Conservation (phyloP, 92 coral and sea anemone genomes). For the Anthopleura xanthogrammica region DNA sequence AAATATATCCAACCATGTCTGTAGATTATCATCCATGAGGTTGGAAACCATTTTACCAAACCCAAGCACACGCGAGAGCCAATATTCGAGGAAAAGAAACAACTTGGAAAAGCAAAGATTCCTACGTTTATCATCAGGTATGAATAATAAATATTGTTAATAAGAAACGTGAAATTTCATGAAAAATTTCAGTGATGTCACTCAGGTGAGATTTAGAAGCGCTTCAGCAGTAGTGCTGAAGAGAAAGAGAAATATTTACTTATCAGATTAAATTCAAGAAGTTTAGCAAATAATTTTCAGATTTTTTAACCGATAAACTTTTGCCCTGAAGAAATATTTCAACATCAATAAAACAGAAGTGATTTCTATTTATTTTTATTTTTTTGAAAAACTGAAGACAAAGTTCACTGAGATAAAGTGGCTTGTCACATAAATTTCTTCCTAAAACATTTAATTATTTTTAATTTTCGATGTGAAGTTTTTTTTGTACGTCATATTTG, state of each 20-base stretch:
- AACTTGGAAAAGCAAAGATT: not conserved
- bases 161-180: not conserved
- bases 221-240: not conserved
- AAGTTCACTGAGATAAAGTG: too few species aligned
- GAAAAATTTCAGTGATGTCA: not conserved
- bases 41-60: constrained; percentile 20
- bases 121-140: constrained; percentile 6
- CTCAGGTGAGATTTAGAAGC: not conserved
- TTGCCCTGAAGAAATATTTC: too few species aligned
- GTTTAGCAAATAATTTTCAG: not conserved
- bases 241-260: not conserved
- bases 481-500: too few species aligned
- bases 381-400: too few species aligned
- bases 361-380: too few species aligned
- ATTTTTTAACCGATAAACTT: too few species aligned
- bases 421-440: too few species aligned
- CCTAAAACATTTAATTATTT: too few species aligned
- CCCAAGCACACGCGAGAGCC: not conserved
- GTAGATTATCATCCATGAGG: constrained; percentile 36
- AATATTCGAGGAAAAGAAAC: not conserved
- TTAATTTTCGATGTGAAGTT: too few species aligned
- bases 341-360: too few species aligned
- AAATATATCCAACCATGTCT: too few species aligned
- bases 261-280: not conserved
- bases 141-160: too few species aligned